Percentiles rank a stretch among this genome's conserved stretches.
Conservation (phyloP, 2,888 invertebrate species). For the Steinernema scapterisci region DNA sequence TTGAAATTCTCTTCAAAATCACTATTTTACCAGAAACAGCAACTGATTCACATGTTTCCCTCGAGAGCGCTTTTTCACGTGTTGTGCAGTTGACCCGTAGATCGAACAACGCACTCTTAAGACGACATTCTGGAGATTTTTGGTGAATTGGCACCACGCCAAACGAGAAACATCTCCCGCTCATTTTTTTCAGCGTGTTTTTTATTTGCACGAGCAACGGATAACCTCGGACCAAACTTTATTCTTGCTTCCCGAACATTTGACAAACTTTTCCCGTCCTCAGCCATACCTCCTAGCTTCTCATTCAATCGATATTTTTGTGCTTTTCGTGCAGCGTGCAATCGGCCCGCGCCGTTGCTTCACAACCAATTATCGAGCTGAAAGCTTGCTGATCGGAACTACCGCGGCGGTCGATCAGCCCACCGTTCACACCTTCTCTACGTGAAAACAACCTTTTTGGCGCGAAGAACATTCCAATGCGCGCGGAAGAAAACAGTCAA, state of each 20-base stretch:
- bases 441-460: too few relatives aligned
- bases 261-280: not conserved
- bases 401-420: too few relatives aligned
- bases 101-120: not conserved
- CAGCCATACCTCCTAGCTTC: not conserved
- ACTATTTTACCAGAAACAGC: too few relatives aligned
- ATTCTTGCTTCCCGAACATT: not conserved
- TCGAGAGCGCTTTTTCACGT: not conserved
- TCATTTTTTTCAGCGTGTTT: constrained; percentile 6
- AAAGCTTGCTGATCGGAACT: too few relatives aligned
- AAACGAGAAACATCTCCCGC: constrained; percentile 25
- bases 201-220: not conserved
- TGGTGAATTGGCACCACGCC: constrained; percentile 23
- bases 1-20: too few relatives aligned
- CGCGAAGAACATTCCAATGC: too few relatives aligned
- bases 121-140: not conserved
- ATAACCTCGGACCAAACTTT: not conserved
- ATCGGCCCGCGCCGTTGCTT: too few relatives aligned
- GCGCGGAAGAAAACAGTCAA: not conserved
- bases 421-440: too few relatives aligned
- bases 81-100: not conserved
- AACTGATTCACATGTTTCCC: too few relatives aligned
- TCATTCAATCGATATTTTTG: too few relatives aligned
- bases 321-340: not conserved
- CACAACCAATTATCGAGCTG: too few relatives aligned